Percentiles rank a stretch among this genome's conserved stretches.
phyloP scores from a whole-genome alignment of 2,797 vertebrate genomes.

The Chaetophractus vellerosus region DNA sequence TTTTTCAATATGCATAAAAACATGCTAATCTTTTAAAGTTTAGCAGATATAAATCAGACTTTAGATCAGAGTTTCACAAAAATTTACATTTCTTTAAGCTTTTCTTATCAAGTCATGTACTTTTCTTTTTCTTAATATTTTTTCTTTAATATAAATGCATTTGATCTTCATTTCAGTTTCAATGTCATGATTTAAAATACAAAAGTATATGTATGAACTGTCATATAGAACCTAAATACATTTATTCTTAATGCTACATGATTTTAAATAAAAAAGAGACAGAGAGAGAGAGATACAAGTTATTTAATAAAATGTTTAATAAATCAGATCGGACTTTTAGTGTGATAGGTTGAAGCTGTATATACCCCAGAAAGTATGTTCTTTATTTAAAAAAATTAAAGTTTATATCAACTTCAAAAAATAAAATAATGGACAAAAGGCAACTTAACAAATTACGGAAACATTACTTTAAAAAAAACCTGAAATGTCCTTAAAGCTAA shows the following conservation, averaged over 20 bases:
- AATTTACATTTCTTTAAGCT: slow-evolving; percentile 22
- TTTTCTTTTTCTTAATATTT: slow-evolving; percentile 48
- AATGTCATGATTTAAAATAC: slow-evolving; percentile 8
- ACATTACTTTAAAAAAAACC: no score
- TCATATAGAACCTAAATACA: slow-evolving; percentile 30
- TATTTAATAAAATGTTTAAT: slow-evolving; percentile 51
- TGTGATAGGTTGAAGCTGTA: no score
- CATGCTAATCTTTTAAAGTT: background rate
- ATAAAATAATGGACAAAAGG: no score
- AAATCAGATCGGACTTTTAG: background rate
- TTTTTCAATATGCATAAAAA: background rate
- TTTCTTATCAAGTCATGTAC: background rate
- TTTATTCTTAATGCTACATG: slow-evolving; percentile 20
- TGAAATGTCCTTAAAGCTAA: no score
- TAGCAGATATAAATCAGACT: background rate
- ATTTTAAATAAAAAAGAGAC: slow-evolving; percentile 32
- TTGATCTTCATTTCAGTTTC: slow-evolving; percentile 24
- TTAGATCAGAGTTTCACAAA: slow-evolving; percentile 41
- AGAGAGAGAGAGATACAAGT: background rate
- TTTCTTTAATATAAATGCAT: slow-evolving; percentile 36
- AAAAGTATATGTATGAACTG: background rate
- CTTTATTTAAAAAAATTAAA: no score
- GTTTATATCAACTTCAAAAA: no score
- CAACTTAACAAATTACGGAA: no score
- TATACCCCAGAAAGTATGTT: no score